phyloP scores from a whole-genome alignment of 1,140 invertebrate genomes.

The Physella acuta region DNA sequence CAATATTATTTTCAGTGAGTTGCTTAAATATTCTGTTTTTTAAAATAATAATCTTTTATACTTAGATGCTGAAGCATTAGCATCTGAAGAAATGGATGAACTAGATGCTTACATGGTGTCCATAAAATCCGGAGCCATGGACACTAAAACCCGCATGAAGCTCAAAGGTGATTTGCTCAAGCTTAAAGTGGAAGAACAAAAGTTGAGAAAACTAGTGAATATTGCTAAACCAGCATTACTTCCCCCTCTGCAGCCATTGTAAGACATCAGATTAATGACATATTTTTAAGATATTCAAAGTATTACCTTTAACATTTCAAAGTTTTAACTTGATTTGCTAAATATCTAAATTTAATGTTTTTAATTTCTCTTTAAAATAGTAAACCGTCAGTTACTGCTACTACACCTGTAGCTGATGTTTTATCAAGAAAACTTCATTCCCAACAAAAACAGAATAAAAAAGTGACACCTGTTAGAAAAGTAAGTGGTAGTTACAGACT shows the following conservation, averaged over 20 bases:
- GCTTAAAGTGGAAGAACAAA: constrained; percentile 71
- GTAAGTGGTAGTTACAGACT: too few species aligned
- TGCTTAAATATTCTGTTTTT: too few species aligned
- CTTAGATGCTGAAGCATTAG: constrained; percentile 43
- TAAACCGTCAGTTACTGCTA: not conserved
- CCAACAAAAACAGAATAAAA: constrained; percentile 16
- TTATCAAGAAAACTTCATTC: constrained; percentile 17
- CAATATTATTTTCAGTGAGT: too few species aligned
- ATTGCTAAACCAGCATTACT: constrained; percentile 71
- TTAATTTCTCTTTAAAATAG: not conserved
- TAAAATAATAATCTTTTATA: too few species aligned
- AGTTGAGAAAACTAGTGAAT: constrained; percentile 73
- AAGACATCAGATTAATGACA: too few species aligned
- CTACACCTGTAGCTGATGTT: not conserved
- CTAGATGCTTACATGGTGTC: constrained; percentile 61
- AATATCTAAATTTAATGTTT: too few species aligned
- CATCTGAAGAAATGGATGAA: constrained; percentile 53
- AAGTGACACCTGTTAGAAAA: not conserved
- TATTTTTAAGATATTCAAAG: too few species aligned
- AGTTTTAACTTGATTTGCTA: too few species aligned
- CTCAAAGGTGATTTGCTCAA: constrained; percentile 68
- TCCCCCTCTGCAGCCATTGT: constrained; percentile 31
- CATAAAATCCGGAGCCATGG: constrained; percentile 57
- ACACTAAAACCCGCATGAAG: constrained; percentile 56
- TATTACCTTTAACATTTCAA: too few species aligned